These are phyloP conservation scores for Steinernema scapterisci DNA, from an alignment of 2,888 invertebrate genomes.

Conservation along the genomic window DNA sequence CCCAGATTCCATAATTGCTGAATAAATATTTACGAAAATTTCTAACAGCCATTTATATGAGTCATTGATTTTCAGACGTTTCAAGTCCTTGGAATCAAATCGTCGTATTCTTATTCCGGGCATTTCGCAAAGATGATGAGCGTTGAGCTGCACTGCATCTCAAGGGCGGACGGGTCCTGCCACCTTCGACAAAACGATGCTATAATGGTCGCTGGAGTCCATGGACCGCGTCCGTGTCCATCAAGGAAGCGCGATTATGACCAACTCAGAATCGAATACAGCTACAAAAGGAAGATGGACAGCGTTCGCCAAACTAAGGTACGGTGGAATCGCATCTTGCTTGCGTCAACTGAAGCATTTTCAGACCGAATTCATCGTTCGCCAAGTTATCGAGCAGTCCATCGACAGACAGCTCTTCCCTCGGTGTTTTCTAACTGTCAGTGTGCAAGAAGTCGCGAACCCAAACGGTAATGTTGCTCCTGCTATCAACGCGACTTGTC, in stretches of 20 bases:
- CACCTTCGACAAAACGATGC: not conserved
- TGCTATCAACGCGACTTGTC: not conserved
- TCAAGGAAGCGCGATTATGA: not conserved
- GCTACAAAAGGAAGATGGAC: not conserved
- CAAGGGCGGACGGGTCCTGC: not conserved
- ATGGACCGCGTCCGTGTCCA: not conserved
- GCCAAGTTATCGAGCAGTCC: not conserved
- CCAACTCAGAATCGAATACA: not conserved
- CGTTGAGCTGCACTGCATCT: not conserved
- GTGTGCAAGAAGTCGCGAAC: not conserved
- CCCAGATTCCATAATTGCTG: no score
- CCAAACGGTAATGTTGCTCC: not conserved
- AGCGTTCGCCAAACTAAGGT: not conserved
- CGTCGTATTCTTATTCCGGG: no score
- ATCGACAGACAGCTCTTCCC: not conserved
- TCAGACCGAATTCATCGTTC: not conserved
- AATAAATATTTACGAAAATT: no score
- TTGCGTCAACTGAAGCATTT: not conserved
- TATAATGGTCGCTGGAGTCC: not conserved
- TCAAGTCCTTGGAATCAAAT: no score
- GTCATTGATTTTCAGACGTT: no score
- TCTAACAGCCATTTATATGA: no score
- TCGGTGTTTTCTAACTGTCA: not conserved
- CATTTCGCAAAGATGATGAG: not conserved
- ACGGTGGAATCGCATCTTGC: no score